These are phyloP conservation scores for Conopomorpha cramerella DNA, from an alignment of 1,140 invertebrate species.

Conservation along the genomic window DNA sequence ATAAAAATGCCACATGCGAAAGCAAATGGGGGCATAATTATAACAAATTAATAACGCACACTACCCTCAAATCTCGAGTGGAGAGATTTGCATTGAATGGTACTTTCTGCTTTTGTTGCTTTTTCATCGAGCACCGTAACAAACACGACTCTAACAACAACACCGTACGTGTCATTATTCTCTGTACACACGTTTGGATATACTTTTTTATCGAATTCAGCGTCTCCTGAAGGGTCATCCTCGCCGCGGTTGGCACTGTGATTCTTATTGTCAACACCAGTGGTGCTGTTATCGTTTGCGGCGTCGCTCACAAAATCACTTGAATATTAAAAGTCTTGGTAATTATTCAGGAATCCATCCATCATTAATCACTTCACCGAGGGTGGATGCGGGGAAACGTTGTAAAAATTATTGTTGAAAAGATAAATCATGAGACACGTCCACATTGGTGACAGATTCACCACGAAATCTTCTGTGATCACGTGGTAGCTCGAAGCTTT, in stretches of 20 bases:
- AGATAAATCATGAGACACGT: constrained; percentile 53
- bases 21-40: constrained; percentile 53
- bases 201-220: constrained; percentile 15
- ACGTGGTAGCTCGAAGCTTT: neutral
- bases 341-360: constrained; percentile 61
- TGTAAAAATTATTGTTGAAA: constrained; percentile 56
- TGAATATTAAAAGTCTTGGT: constrained; percentile 61
- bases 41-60: constrained; percentile 58
- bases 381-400: constrained; percentile 36
- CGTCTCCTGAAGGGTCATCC: constrained; percentile 43
- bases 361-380: constrained; percentile 55
- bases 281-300: too few relatives aligned
- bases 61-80: constrained; percentile 55
- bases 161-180: too few relatives aligned
- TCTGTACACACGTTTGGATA: too few relatives aligned
- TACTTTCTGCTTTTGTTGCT: constrained; percentile 41
- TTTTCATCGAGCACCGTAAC: too few relatives aligned
- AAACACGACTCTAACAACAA: too few relatives aligned
- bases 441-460: constrained; percentile 17
- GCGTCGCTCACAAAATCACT: constrained; percentile 27
- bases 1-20: constrained; percentile 60
- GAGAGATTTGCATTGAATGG: constrained; percentile 55
- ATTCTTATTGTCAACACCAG: too few relatives aligned
- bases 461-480: neutral
- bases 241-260: too few relatives aligned